Conservation (phyloP, 2,888 invertebrate species). For the Coelogynopora nodosa region DNA sequence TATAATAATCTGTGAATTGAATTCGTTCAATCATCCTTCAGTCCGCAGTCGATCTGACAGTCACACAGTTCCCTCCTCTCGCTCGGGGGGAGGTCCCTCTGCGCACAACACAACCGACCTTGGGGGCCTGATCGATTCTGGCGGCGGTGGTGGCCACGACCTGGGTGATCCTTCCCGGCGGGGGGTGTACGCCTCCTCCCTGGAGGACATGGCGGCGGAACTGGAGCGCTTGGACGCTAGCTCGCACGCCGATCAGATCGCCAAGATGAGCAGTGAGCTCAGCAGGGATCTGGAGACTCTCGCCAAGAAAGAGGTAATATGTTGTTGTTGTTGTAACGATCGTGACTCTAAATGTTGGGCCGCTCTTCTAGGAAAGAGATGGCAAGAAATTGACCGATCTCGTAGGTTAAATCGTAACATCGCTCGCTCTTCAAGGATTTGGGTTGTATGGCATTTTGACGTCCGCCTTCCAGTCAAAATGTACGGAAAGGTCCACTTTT, state of each 20-base stretch:
- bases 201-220: slow-evolving; percentile 16
- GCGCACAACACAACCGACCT: not conserved
- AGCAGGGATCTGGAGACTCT: slow-evolving; percentile 39
- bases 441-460: too few species aligned
- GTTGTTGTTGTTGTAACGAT: too few species aligned
- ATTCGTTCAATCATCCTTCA: too few species aligned
- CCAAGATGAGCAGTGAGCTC: slow-evolving; percentile 29
- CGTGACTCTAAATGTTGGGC: too few species aligned
- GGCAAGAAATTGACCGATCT: too few species aligned
- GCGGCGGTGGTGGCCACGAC: not conserved
- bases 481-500: too few species aligned
- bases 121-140: not conserved
- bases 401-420: too few species aligned
- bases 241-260: not conserved
- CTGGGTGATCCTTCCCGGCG: too few species aligned
- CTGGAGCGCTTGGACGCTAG: not conserved
- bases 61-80: not conserved
- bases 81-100: not conserved
- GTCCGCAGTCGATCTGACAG: slow-evolving; percentile 11
- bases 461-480: too few species aligned
- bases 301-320: slow-evolving; percentile 14
- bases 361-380: too few species aligned
- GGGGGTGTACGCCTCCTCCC: not conserved
- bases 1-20: too few species aligned
- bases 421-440: too few species aligned